Evolutionary conservation across 1,140 invertebrate genomes (phyloP), one percentile per base, ranked within the genome.

Genomic region (Asobara japonica): DNA sequence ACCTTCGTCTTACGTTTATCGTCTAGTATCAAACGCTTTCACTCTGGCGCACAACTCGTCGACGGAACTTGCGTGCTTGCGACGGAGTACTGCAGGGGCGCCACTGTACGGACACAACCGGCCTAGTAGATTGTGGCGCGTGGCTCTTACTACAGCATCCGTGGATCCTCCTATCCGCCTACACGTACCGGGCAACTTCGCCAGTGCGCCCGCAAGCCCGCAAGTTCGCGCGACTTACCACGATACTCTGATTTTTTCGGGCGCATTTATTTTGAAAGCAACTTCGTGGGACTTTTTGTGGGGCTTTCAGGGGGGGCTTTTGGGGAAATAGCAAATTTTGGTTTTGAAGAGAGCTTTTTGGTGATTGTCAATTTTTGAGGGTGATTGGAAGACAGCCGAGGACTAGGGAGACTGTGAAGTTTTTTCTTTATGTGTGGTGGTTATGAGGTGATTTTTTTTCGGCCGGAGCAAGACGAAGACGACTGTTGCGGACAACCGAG

Each of bases 171-270:
- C 79, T 78, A 83, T 85, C 85, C 84, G 84, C 83, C 84, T 87
- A 84, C 84, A 83, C 84, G 83, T 78, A 81, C 76, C 72, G 76
- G 64, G 77, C 77, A 75, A 77, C 80, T 77, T 82, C 84, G 85
- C 83, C 86, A 87, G 86, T 87, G 84, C 85, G 84, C 85, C 84
- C 84, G 85, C 84, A 87, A 87, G 84, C 86, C 84, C 84, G 85
- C 85, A 87, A 87, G 85, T 86, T 87, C 86, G 84, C 84, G 85
- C 83, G 84, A 86, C 83, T 81, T 80, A 83, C 25, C 29, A n/a
- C n/a, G n/a, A n/a, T n/a, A n/a, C n/a, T n/a, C n/a, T n/a, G n/a
- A n/a, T n/a, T n/a, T n/a, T n/a, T n/a, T n/a, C n/a, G n/a, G 77
- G 80, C 75, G 76, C 29, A 31, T 62, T 62, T n/a, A n/a, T n/a